phyloP scores from a whole-genome alignment of 2,113 vertebrate species.

The Rissa tridactyla region DNA sequence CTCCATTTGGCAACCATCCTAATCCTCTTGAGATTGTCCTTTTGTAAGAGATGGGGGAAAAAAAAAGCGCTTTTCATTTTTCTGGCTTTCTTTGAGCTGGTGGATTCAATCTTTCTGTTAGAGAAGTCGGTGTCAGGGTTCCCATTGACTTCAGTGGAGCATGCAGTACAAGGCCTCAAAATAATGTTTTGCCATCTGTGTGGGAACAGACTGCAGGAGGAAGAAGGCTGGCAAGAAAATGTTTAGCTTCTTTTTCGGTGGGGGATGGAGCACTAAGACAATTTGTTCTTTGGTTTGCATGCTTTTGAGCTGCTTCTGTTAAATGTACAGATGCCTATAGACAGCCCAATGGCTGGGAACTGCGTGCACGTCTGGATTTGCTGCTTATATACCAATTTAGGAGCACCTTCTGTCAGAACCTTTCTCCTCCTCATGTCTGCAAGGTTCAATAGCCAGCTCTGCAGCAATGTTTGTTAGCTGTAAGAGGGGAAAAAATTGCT shows the following conservation, averaged over 20 bases:
- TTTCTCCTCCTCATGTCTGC: not conserved
- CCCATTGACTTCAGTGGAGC: not conserved
- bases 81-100: not conserved
- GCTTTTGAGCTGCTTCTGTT: not conserved
- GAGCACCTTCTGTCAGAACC: not conserved
- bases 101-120: not conserved
- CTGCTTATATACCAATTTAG: not conserved
- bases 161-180: not conserved
- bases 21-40: not conserved
- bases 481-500: not conserved
- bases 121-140: not conserved
- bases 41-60: not conserved
- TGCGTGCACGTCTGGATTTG: not conserved
- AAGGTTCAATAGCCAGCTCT: not conserved
- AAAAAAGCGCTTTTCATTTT: not conserved
- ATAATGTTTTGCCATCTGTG: not conserved
- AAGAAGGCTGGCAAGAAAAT: not conserved
- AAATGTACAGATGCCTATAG: not conserved
- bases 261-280: not conserved
- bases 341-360: not conserved
- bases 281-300: not conserved
- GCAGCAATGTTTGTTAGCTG: not conserved
- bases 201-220: not conserved
- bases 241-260: not conserved
- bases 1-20: not conserved